A percentile compares a stretch with the other conserved stretches of the same genome.
Conservation (phyloP, 2,797 vertebrate genomes). For the Chaetophractus vellerosus region DNA sequence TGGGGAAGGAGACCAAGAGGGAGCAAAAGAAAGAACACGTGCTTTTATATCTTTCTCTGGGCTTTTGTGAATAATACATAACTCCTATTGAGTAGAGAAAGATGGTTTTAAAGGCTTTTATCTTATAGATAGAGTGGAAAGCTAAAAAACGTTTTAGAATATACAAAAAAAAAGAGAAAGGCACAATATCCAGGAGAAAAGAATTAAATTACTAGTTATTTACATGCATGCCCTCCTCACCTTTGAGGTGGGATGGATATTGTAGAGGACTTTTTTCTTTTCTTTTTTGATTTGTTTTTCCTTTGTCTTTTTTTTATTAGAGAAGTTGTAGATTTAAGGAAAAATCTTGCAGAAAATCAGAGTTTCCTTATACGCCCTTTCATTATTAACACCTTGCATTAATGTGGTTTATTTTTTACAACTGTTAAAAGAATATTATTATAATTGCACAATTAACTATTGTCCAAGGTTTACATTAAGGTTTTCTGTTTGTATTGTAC, state of each 20-base stretch:
- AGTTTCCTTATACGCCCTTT: too few relatives aligned
- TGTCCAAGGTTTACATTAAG: too few relatives aligned
- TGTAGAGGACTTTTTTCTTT: not conserved
- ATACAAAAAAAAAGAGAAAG: constrained; percentile 33
- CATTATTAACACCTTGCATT: too few relatives aligned
- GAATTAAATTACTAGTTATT: not conserved
- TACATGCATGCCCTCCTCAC: not conserved
- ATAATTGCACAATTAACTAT: too few relatives aligned
- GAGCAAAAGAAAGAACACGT: not conserved
- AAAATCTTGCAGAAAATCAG: too few relatives aligned
- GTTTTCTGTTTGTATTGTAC: too few relatives aligned
- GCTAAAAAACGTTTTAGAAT: constrained; percentile 54
- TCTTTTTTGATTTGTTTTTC: not conserved
- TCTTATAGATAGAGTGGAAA: not conserved
- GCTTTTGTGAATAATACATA: constrained; percentile 37
- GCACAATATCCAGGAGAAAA: constrained; percentile 26
- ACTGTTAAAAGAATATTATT: too few relatives aligned
- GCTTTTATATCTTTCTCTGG: constrained; percentile 1
- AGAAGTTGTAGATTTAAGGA: too few relatives aligned
- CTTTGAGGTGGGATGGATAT: not conserved
- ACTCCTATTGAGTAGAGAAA: constrained; percentile 12
- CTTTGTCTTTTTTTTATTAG: not conserved
- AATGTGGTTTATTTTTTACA: too few relatives aligned
- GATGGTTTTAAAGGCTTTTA: constrained; percentile 36
- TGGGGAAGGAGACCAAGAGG: not conserved